Evolutionary conservation across 2,797 vertebrate species (phyloP).

Genomic region (Phoeniculus purpureus): DNA sequence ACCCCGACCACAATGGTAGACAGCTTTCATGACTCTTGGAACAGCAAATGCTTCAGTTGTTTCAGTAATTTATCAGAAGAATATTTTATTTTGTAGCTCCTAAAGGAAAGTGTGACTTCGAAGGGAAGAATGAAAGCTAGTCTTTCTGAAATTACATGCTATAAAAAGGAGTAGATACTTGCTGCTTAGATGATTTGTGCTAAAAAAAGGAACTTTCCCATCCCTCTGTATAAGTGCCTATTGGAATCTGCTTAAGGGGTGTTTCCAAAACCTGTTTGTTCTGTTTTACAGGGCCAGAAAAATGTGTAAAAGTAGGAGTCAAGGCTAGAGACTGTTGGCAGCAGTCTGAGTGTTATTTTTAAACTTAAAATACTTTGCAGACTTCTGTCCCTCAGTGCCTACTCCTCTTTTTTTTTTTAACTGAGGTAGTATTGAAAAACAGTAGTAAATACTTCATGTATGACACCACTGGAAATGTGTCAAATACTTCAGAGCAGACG

Average conservation of each 20-base stretch:
- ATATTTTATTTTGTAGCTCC: slow-evolving; percentile 1
- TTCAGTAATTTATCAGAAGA: slow-evolving; percentile 39
- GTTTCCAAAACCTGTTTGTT: slow-evolving; percentile 35
- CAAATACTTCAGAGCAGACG: background rate
- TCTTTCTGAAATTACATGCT: background rate
- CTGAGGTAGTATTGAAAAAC: slow-evolving; percentile 5
- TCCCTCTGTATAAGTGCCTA: background rate
- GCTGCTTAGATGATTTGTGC: slow-evolving; percentile 26
- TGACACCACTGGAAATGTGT: background rate
- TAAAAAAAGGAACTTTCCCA: slow-evolving; percentile 24
- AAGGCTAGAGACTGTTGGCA: slow-evolving; percentile 30
- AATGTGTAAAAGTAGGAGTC: slow-evolving; percentile 6
- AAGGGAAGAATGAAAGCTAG: background rate
- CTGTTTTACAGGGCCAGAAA: slow-evolving; percentile 21
- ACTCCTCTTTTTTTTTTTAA: background rate
- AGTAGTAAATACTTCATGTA: background rate
- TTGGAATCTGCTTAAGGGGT: background rate
- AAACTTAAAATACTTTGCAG: background rate
- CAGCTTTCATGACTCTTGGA: background rate
- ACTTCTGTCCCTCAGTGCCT: background rate
- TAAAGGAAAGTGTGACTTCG: background rate
- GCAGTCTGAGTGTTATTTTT: background rate
- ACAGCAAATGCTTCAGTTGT: background rate
- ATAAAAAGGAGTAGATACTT: background rate
- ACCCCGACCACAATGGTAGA: background rate